A percentile compares a stretch with the other conserved stretches of the same genome.
Conservation (phyloP, 2,888 invertebrate species). For the Trypoxylon attenuatum region DNA sequence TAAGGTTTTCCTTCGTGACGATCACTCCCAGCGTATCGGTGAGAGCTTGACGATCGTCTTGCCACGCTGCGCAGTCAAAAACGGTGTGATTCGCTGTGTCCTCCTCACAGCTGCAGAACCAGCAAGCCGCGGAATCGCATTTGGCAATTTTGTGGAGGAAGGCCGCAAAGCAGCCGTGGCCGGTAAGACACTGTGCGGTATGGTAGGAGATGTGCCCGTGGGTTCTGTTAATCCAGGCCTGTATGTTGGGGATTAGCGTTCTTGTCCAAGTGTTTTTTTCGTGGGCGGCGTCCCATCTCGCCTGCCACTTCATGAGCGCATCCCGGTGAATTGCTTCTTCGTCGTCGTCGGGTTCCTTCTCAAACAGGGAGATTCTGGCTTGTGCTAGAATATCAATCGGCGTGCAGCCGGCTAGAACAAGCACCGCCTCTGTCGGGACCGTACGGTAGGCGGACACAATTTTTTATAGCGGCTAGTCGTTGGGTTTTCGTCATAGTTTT, state of each 20-base stretch:
- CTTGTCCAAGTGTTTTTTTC: neutral
- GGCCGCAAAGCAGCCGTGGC: neutral
- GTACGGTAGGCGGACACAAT: neutral
- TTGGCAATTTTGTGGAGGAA: neutral
- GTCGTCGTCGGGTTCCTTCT: too few relatives aligned
- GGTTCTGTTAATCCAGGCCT: neutral
- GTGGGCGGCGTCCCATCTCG: too few relatives aligned
- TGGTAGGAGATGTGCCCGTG: neutral
- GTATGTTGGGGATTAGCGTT: neutral
- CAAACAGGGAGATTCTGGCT: too few relatives aligned
- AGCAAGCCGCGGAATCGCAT: neutral
- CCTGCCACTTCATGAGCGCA: neutral
- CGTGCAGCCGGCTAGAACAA: neutral
- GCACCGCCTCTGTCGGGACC: neutral
- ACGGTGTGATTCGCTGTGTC: neutral
- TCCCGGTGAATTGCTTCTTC: too few relatives aligned
- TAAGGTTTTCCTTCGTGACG: neutral
- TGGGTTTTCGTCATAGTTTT: neutral
- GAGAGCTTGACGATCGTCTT: neutral
- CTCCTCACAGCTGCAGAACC: neutral
- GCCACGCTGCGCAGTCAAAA: neutral
- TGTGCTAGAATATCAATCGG: neutral
- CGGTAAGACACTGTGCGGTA: neutral
- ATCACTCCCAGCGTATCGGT: neutral
- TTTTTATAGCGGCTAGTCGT: neutral